Conservation (phyloP, 2,113 vertebrate species). For the Myotis lucifugus region DNA sequence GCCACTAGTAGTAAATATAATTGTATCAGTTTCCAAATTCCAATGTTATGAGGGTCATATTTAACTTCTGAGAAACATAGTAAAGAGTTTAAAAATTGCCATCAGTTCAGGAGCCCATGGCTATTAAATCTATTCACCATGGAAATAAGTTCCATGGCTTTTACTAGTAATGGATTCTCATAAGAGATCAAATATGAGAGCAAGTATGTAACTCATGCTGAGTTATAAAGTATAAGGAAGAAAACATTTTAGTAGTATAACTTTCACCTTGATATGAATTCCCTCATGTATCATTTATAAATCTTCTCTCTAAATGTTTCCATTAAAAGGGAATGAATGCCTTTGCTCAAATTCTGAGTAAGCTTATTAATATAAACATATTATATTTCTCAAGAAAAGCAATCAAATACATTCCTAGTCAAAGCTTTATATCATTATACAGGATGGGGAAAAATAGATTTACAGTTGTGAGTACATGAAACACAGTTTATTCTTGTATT, state of each 20-base stretch:
- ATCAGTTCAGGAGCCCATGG: not conserved
- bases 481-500: not conserved
- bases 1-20: not conserved
- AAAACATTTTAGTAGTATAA: not conserved
- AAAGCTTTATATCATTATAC: not conserved
- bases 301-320: not conserved
- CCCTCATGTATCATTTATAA: not conserved
- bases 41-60: not conserved
- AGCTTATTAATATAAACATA: not conserved
- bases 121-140: not conserved
- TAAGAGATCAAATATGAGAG: not conserved
- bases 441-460: not conserved
- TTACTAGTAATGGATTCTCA: not conserved
- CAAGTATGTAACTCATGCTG: not conserved
- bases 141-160: not conserved
- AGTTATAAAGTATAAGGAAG: not conserved
- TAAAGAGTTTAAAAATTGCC: not conserved
- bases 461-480: not conserved
- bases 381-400: constrained; percentile 42
- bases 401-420: constrained; percentile 62
- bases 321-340: not conserved
- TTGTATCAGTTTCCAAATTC: constrained; percentile 3
- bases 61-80: not conserved
- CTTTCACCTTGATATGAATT: not conserved
- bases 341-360: constrained; percentile 48